Conservation (phyloP, 2,797 vertebrate species). For the Crocidura indochinensis region DNA sequence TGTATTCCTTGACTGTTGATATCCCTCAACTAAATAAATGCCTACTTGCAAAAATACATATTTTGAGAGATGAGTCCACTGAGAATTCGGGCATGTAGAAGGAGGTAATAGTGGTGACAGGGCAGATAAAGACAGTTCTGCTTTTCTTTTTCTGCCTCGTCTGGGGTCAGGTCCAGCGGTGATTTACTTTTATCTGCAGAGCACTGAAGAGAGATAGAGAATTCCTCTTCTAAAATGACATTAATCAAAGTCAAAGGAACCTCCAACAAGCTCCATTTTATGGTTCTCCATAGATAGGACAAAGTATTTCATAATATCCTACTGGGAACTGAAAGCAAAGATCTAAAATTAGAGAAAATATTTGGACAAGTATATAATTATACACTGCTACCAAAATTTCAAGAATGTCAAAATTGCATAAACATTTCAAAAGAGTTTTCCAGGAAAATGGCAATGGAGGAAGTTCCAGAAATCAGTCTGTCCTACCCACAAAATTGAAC, state of each 20-base stretch:
- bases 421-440: neutral
- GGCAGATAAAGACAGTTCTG: neutral
- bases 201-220: neutral
- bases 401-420: neutral
- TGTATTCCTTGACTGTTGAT: neutral
- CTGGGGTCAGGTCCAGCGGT: accelerated
- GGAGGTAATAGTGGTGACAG: neutral
- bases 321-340: neutral
- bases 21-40: neutral
- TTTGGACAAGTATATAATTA: neutral
- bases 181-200: neutral
- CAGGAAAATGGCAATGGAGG: neutral
- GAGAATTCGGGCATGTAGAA: neutral
- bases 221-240: neutral
- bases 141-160: neutral
- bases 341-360: constrained; percentile 25
- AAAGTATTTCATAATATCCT: neutral
- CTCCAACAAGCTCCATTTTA: neutral
- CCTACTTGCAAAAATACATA: neutral
- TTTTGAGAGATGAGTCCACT: neutral
- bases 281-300: neutral
- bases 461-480: neutral
- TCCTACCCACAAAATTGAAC: neutral
- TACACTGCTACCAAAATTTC: neutral
- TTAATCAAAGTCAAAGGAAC: constrained; percentile 1